These are phyloP conservation scores for Papilio helenus DNA, from an alignment of 1,140 invertebrate species.

Conservation along the genomic window DNA sequence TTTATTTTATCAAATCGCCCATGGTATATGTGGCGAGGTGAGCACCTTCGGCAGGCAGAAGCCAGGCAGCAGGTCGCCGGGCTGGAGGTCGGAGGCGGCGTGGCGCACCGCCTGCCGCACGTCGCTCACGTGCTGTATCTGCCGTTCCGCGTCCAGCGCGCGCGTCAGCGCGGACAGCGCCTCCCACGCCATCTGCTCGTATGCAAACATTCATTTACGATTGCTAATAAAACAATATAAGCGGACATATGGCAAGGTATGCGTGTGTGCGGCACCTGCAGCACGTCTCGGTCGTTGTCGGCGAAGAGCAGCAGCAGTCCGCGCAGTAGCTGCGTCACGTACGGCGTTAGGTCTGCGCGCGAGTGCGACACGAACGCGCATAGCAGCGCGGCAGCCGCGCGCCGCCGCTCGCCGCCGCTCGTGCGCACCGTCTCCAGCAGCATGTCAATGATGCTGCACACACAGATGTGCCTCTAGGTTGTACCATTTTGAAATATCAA, in stretches of 20 bases:
- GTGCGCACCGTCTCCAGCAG: conserved; percentile 91
- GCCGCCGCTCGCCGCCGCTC: conserved; percentile 85
- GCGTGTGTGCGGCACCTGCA: conserved; percentile 84
- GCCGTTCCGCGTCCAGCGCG: conserved; percentile 91
- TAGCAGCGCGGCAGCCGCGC: conserved; percentile 93
- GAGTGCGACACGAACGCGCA: conserved; percentile 95
- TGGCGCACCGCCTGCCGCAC: conserved; percentile 95
- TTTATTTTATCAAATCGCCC: background rate
- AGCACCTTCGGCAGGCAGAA: conserved; percentile 95
- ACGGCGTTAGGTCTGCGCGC: conserved; percentile 92
- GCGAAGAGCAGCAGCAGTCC: conserved; percentile 94
- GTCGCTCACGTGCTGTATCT: conserved; percentile 93
- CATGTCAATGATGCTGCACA: conserved; percentile 92
- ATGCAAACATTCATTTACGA: background rate
- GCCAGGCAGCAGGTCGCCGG: conserved; percentile 91
- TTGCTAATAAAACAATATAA: too few relatives aligned
- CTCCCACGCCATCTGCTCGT: conserved; percentile 53
- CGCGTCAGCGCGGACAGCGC: conserved; percentile 92
- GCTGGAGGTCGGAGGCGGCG: conserved; percentile 93
- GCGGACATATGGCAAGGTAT: background rate
- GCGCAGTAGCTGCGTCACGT: conserved; percentile 94
- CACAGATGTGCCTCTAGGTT: background rate
- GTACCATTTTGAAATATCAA: too few relatives aligned
- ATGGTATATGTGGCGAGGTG: too few relatives aligned
- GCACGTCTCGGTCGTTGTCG: conserved; percentile 90